Evolutionary conservation across 2,888 invertebrate species (phyloP).

Genomic region (Diachrysia chrysitis): DNA sequence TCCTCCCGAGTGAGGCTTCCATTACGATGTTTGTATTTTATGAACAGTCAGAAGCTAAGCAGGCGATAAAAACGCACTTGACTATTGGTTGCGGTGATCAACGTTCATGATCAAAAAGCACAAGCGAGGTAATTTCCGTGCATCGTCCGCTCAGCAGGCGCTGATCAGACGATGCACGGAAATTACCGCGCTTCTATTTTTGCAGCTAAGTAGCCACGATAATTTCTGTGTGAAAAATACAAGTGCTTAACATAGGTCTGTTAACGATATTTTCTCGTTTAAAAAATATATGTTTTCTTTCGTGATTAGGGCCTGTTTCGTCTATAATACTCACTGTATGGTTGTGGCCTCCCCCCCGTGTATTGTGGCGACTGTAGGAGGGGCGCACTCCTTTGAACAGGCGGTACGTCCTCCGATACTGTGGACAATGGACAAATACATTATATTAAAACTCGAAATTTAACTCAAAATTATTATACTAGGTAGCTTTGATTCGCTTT

Average conservation of each 20-base stretch:
- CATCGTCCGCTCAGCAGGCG: too few relatives aligned
- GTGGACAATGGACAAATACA: slow-evolving; percentile 64
- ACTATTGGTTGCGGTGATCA: too few relatives aligned
- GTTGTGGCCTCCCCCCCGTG: slow-evolving; percentile 94
- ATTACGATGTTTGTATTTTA: too few relatives aligned
- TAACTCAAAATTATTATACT: not conserved
- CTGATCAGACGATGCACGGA: too few relatives aligned
- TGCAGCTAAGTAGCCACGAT: too few relatives aligned
- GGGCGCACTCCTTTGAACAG: slow-evolving; percentile 92
- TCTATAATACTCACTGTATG: slow-evolving; percentile 93
- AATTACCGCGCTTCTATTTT: too few relatives aligned
- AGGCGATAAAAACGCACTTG: too few relatives aligned
- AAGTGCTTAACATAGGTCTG: not conserved
- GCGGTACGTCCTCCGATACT: slow-evolving; percentile 84
- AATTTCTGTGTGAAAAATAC: not conserved
- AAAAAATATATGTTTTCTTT: not conserved
- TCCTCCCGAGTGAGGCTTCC: too few relatives aligned
- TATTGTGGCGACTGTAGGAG: slow-evolving; percentile 96
- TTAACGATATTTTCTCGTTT: not conserved
- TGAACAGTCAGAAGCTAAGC: too few relatives aligned
- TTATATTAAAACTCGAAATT: not conserved
- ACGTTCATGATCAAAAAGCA: too few relatives aligned
- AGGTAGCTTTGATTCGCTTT: not conserved
- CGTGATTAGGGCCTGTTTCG: not conserved
- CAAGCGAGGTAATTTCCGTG: too few relatives aligned